phyloP scores from a whole-genome alignment of 1,140 invertebrate species.

The Camponotus vicinus region DNA sequence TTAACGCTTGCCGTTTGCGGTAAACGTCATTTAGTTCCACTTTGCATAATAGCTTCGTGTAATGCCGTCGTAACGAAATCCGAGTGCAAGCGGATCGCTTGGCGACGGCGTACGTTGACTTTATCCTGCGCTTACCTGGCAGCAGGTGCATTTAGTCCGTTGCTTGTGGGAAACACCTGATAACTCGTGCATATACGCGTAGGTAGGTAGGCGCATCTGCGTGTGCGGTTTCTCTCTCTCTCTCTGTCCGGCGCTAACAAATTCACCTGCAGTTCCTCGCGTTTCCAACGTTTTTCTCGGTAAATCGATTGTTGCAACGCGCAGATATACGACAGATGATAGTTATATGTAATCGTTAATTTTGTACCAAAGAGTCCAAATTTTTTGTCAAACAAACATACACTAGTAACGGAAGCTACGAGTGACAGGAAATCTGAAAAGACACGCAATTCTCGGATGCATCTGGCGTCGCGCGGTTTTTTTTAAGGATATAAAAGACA shows the following conservation, averaged over 20 bases:
- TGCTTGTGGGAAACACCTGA: conserved; percentile 74
- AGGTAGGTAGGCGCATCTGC: conserved; percentile 32
- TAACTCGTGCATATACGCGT: conserved; percentile 62
- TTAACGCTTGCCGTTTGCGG: conserved; percentile 12
- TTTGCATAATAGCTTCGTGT: conserved; percentile 50
- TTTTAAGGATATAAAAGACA: conserved; percentile 19
- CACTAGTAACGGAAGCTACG: neutral
- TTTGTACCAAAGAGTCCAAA: neutral
- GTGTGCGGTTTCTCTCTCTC: conserved; percentile 38
- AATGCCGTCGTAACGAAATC: conserved; percentile 47
- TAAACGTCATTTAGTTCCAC: conserved; percentile 46
- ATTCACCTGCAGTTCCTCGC: conserved; percentile 65
- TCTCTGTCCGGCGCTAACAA: conserved; percentile 13
- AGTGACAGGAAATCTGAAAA: conserved; percentile 18
- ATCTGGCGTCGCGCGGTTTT: conserved; percentile 27
- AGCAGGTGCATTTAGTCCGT: conserved; percentile 75
- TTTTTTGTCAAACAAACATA: neutral
- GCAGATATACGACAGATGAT: too few species aligned
- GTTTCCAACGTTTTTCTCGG: conserved; percentile 31
- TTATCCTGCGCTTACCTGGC: conserved; percentile 62
- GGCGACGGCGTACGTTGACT: conserved; percentile 68
- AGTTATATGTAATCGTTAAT: neutral
- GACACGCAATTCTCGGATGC: conserved; percentile 7
- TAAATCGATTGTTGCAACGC: conserved; percentile 6
- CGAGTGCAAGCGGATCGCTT: conserved; percentile 5